phyloP scores from a whole-genome alignment of 2,888 invertebrate species.

The Syrphus vitripennis region DNA sequence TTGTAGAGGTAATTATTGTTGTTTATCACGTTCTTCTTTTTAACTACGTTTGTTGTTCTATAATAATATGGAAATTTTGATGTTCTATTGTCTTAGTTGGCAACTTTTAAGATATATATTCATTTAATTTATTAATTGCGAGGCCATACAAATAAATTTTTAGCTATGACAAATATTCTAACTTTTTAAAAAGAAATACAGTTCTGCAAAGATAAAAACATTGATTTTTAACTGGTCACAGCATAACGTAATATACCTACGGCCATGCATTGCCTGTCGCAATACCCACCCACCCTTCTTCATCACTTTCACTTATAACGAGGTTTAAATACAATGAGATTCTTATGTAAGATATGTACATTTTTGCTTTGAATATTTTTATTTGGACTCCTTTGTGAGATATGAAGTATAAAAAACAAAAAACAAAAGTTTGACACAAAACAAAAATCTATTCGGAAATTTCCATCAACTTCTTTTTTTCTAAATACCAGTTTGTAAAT shows the following conservation, averaged over 20 bases:
- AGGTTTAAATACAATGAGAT: not conserved
- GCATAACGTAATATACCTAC: not conserved
- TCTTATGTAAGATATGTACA: conserved; percentile 13
- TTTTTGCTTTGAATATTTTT: not conserved
- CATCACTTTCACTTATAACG: not conserved
- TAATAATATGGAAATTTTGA: not conserved
- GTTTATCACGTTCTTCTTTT: not conserved
- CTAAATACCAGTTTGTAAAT: not conserved
- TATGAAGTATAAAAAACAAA: too few relatives aligned
- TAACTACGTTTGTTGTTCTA: not conserved
- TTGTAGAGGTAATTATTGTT: not conserved
- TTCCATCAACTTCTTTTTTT: not conserved
- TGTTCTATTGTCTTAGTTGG: not conserved
- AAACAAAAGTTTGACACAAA: not conserved
- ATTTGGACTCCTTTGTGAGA: not conserved
- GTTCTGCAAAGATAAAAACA: not conserved
- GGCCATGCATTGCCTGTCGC: not conserved
- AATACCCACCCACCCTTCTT: not conserved
- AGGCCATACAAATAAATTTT: too few relatives aligned
- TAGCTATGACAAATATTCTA: not conserved
- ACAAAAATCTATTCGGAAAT: not conserved
- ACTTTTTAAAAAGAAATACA: not conserved
- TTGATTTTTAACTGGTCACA: not conserved
- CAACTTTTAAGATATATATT: not conserved
- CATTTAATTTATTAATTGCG: too few relatives aligned